Percentiles rank a stretch among this genome's conserved stretches.
Conservation (phyloP, 2,113 vertebrate species). For the Mystacornis crossleyi region DNA sequence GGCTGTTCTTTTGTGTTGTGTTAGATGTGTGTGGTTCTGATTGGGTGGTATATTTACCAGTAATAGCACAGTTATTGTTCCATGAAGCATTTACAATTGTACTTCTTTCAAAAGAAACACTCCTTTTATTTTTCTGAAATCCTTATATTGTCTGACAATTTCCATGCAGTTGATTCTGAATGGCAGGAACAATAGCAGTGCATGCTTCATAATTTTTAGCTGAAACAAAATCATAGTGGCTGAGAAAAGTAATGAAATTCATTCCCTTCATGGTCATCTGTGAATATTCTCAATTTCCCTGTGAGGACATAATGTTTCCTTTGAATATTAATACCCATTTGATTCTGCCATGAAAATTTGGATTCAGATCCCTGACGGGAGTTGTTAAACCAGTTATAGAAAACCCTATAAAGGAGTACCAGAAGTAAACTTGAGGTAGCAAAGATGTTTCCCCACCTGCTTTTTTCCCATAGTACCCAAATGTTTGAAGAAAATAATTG, state of each 20-base stretch:
- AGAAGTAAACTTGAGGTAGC: not conserved
- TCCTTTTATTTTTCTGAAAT: conserved; percentile 47
- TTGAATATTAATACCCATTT: conserved; percentile 21
- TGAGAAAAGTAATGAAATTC: conserved; percentile 56
- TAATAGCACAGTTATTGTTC: conserved; percentile 37
- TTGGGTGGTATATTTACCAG: conserved; percentile 46
- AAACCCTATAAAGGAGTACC: not conserved
- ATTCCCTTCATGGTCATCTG: conserved; percentile 30
- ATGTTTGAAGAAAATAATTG: not conserved
- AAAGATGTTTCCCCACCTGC: not conserved
- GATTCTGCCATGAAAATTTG: not conserved
- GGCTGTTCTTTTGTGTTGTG: not conserved
- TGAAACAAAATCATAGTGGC: conserved; percentile 38
- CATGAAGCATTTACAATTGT: conserved; percentile 20
- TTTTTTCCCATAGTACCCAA: not conserved
- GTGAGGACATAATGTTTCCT: not conserved
- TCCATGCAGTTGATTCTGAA: conserved; percentile 52
- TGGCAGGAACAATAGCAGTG: conserved; percentile 34
- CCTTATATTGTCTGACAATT: conserved; percentile 33
- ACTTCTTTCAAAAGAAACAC: conserved; percentile 26
- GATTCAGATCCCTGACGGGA: not conserved
- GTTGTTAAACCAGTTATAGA: not conserved
- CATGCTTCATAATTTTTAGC: conserved; percentile 49
- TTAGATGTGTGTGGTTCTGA: conserved; percentile 15
- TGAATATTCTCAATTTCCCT: conserved; percentile 24